These are phyloP conservation scores for Caenorhabditis latens DNA, from an alignment of 1,140 invertebrate genomes.

Conservation along the genomic window DNA sequence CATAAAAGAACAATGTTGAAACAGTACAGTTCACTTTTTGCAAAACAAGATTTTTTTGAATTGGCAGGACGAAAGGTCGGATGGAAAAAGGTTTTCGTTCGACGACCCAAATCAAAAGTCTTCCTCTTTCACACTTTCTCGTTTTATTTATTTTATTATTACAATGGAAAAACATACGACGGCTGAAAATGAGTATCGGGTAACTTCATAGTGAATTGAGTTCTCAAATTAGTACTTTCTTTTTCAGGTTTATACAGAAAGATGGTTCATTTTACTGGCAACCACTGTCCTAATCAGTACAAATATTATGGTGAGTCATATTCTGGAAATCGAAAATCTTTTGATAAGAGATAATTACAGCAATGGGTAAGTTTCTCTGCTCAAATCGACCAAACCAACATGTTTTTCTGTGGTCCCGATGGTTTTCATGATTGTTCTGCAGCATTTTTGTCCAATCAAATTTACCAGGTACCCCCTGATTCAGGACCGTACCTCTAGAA, in stretches of 20 bases:
- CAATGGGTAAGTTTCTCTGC: constrained; percentile 49
- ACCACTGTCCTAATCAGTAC: background rate
- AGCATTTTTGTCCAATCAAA: constrained; percentile 26
- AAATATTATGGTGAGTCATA: constrained; percentile 35
- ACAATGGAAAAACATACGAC: constrained; percentile 45
- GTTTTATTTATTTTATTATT: background rate
- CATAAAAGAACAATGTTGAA: constrained; percentile 2
- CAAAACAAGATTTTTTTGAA: constrained; percentile 29
- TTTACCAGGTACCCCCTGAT: constrained; percentile 18
- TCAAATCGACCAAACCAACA: constrained; percentile 46
- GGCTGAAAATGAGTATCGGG: constrained; percentile 42
- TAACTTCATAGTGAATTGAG: background rate
- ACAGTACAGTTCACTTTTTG: constrained; percentile 13
- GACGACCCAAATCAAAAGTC: constrained; percentile 4
- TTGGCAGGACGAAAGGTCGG: constrained; percentile 30
- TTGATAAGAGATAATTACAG: background rate
- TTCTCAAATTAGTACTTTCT: background rate
- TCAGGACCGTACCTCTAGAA: background rate
- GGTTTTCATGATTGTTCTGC: constrained; percentile 27
- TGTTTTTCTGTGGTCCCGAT: constrained; percentile 44
- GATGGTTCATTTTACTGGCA: constrained; percentile 37
- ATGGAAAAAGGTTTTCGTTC: constrained; percentile 32
- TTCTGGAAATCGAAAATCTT: background rate
- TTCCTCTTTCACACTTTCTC: background rate
- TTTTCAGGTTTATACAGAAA: constrained; percentile 34